phyloP scores from a whole-genome alignment of 2,888 invertebrate genomes.

The Lasioglossum morio region DNA sequence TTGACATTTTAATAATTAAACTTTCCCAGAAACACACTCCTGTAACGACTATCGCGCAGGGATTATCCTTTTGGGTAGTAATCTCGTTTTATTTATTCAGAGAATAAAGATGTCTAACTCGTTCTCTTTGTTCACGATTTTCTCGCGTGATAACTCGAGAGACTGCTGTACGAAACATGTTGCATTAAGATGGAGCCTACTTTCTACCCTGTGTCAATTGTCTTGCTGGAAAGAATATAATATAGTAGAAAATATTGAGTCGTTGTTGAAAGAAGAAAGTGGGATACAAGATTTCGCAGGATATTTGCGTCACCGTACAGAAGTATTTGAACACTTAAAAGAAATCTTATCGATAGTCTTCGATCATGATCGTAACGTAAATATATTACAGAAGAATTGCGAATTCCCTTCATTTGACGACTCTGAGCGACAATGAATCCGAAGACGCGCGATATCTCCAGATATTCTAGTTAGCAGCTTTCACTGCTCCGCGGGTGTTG shows the following conservation, averaged over 20 bases:
- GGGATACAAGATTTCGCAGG: no score
- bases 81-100: not conserved
- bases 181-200: not conserved
- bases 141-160: not conserved
- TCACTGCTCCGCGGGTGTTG: conserved; percentile 24
- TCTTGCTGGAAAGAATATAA: not conserved
- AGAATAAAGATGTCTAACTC: not conserved
- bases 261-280: not conserved
- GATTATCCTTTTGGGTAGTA: not conserved
- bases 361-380: no score
- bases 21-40: not conserved
- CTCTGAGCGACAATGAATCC: not conserved
- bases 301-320: no score
- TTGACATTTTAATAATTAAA: not conserved
- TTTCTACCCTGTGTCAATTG: not conserved
- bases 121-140: not conserved
- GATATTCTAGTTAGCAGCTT: conserved; percentile 40
- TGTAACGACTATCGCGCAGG: not conserved
- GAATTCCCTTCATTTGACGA: no score
- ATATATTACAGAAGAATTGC: no score
- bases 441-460: conserved; percentile 7
- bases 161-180: not conserved
- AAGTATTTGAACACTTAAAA: no score
- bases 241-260: not conserved
- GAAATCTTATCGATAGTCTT: no score